Evolutionary conservation across 2,113 vertebrate species (phyloP).

Genomic region (Rhadina sibilatrix): DNA sequence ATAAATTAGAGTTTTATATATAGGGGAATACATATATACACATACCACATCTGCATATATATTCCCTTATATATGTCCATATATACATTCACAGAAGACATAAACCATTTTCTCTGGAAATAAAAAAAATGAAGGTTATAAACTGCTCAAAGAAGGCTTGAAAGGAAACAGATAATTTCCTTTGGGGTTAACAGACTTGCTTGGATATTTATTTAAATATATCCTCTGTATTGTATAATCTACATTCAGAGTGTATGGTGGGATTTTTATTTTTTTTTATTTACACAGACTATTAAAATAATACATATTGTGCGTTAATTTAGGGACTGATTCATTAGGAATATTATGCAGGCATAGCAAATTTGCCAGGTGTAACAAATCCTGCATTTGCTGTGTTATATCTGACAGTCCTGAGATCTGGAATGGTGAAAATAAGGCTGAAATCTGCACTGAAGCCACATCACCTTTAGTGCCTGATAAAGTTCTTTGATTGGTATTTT

Average conservation of each 20-base stretch:
- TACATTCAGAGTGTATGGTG: slow-evolving; percentile 34
- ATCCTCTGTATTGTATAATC: not conserved
- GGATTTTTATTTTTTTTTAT: not conserved
- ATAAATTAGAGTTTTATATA: slow-evolving; percentile 51
- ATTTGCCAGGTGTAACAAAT: not conserved
- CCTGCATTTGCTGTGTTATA: not conserved
- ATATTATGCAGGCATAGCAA: not conserved
- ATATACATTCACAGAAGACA: slow-evolving; percentile 50
- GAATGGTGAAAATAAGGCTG: slow-evolving; percentile 33
- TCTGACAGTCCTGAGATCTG: slow-evolving; percentile 10
- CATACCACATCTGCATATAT: not conserved
- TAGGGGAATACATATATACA: slow-evolving; percentile 29
- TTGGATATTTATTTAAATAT: not conserved
- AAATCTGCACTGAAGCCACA: not conserved
- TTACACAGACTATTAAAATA: slow-evolving; percentile 11
- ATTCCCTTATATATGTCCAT: slow-evolving; percentile 37
- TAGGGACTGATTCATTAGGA: slow-evolving; percentile 5
- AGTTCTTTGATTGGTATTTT: not conserved
- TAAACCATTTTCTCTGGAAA: not conserved
- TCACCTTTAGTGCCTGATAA: not conserved
- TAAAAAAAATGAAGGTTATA: slow-evolving; percentile 35
- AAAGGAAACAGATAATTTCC: not conserved
- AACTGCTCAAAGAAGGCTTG: slow-evolving; percentile 41
- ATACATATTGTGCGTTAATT: slow-evolving; percentile 31
- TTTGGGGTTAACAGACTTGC: not conserved